Percentiles rank a stretch among this genome's conserved stretches.
Conservation (phyloP, 1,140 invertebrate genomes). For the Chrysomallon squamiferum region DNA sequence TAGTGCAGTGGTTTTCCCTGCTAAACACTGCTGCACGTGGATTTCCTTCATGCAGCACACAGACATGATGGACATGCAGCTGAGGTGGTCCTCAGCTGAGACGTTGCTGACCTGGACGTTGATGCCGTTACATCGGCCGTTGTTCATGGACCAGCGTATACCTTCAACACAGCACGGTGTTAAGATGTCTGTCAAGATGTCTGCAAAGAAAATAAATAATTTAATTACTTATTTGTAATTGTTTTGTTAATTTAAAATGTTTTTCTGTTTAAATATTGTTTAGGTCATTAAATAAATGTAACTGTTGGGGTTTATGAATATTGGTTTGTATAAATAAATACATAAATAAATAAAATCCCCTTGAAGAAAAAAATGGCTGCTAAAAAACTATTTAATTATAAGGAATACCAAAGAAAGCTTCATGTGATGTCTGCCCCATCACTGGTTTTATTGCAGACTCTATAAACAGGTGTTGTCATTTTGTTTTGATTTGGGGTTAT, state of each 20-base stretch:
- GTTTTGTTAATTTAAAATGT: neutral
- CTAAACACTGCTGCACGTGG: constrained; percentile 45
- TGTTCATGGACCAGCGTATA: constrained; percentile 25
- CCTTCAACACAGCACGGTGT: constrained; percentile 32
- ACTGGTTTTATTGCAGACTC: too few species aligned
- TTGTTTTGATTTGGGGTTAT: too few species aligned
- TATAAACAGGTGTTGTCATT: too few species aligned
- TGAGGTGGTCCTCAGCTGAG: constrained; percentile 10
- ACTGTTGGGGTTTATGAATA: too few species aligned
- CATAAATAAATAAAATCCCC: too few species aligned
- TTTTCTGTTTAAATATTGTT: neutral
- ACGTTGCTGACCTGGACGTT: constrained; percentile 15
- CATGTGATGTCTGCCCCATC: too few species aligned
- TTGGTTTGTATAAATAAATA: too few species aligned
- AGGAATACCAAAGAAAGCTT: too few species aligned
- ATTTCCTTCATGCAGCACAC: constrained; percentile 58
- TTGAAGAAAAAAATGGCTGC: too few species aligned
- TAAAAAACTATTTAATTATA: too few species aligned
- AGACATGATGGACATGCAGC: constrained; percentile 38
- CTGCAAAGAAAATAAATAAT: constrained; percentile 12
- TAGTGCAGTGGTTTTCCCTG: constrained; percentile 46
- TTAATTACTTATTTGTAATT: neutral
- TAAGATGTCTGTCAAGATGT: constrained; percentile 15
- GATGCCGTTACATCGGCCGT: constrained; percentile 31
- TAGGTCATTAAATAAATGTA: neutral